Base-by-base conservation (phyloP, 2,888 invertebrate genomes). In the Hedya salicella region DNA sequence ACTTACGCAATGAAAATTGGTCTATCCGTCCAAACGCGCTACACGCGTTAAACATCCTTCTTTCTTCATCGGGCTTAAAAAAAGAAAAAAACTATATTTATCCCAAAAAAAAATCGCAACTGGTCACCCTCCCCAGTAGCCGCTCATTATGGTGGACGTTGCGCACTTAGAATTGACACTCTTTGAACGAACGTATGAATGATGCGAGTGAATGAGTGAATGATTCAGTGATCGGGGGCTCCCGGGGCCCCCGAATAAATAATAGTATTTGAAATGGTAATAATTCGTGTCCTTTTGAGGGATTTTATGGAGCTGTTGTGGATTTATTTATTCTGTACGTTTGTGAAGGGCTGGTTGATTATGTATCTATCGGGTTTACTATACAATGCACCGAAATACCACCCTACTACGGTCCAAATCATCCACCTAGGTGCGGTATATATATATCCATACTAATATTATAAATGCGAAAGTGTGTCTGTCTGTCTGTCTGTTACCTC, bases 121-220 rank as follows among this genome's bases (percentile, higher is more conserved):
- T 53, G 14, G 65, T 42, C 53, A 66, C 60, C 60, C 40, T 5
- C 30, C 5, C 13, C 65, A 60, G 65, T 66, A 66, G 65, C 63
- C 57, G 56, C 52, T 65, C 64, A 59, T 65, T 65, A 65, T 57
- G 64, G 17, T 65, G 59, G 42, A 44, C 39, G 50, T 60, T 66
- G 65, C 60, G 65, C 65, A 48, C 60, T 60, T 66, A 36, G 53
- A 39, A 66, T 66, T 48, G 65, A 60, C 65, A 66, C 65, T 36
- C 59, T 46, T 46, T 57, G 60, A 63, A 63, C 39, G 53, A 66
- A 59, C 39, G 59, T 30, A 46, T 59, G 46, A 59, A 60, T 48
- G 65, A 64, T 48, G 19, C 17, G 30, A 57, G 21, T 44, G 63
- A 64, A 65, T 65, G 64, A 36, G 46, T 65, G 64, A 66, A 60